Evolutionary conservation across 2,113 vertebrate genomes (phyloP).

Genomic region (Periophthalmodon schlosseri): DNA sequence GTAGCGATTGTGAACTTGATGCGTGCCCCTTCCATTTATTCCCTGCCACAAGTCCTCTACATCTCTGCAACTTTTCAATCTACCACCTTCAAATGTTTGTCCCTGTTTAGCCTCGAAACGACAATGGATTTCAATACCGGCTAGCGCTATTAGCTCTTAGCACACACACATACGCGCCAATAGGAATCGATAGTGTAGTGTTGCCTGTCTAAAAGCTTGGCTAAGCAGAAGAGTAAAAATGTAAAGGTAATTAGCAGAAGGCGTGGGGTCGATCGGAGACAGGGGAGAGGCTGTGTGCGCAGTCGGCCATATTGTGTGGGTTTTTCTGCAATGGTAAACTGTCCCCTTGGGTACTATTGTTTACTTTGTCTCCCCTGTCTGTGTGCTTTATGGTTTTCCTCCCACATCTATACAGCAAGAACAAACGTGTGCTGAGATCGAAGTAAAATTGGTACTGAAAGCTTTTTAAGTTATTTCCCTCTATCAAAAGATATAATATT

Average conservation of each 20-base stretch:
- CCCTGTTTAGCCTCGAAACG: conserved; percentile 17
- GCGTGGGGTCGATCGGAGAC: conserved; percentile 49
- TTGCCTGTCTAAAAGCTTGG: conserved; percentile 47
- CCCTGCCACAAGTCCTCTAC: conserved; percentile 20
- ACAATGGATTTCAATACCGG: conserved; percentile 34
- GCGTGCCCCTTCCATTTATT: conserved; percentile 4
- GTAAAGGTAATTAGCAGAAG: conserved; percentile 67
- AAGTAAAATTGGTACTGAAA: not conserved
- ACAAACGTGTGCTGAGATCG: not conserved
- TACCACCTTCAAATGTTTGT: conserved; percentile 1
- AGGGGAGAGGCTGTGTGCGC: conserved; percentile 33
- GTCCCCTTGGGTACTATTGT: conserved; percentile 42
- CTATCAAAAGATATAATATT: too few relatives aligned
- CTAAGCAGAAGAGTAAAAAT: conserved; percentile 65
- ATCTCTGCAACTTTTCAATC: not conserved
- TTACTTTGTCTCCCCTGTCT: conserved; percentile 12
- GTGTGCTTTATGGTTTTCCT: conserved; percentile 27
- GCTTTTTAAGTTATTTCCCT: too few relatives aligned
- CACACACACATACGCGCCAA: conserved; percentile 11
- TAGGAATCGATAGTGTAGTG: conserved; percentile 56
- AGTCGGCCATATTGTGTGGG: conserved; percentile 25
- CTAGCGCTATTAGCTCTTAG: conserved; percentile 28
- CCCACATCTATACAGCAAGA: conserved; percentile 18
- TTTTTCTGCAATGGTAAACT: conserved; percentile 18
- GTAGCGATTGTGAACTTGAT: conserved; percentile 23